Conservation (phyloP, 2,888 invertebrate species). For the Azorinus chamasolen region DNA sequence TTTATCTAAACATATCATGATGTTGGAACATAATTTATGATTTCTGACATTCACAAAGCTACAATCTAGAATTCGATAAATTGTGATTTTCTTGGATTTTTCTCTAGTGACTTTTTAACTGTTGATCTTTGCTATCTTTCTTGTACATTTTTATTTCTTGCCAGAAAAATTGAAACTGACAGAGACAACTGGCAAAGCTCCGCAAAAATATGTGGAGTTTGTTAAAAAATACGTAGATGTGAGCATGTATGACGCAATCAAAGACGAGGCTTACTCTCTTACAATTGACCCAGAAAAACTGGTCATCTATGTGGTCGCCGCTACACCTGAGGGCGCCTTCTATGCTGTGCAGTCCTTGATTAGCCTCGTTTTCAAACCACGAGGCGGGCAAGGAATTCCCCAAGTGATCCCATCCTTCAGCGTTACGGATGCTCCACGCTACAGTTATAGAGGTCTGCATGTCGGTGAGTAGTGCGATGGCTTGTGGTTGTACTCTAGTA, state of each 20-base stretch:
- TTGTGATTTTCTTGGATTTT: too few species aligned
- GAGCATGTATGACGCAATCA: conserved; percentile 1
- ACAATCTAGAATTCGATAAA: too few species aligned
- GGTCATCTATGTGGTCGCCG: conserved; percentile 65
- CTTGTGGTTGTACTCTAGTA: too few species aligned
- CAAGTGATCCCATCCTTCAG: conserved; percentile 45
- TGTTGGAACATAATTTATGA: too few species aligned
- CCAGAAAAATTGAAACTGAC: conserved; percentile 44
- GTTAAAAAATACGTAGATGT: conserved; percentile 4
- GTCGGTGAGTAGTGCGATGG: conserved; percentile 65
- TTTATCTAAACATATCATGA: too few species aligned
- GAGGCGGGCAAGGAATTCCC: conserved; percentile 21
- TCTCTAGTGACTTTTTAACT: too few species aligned
- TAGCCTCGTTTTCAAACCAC: conserved; percentile 50
- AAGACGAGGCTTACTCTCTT: conserved; percentile 73
- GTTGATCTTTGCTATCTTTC: too few species aligned
- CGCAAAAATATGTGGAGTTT: conserved; percentile 28
- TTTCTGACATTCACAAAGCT: too few species aligned
- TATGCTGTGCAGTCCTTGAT: conserved; percentile 77
- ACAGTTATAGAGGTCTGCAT: conserved; percentile 81
- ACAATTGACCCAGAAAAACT: conserved; percentile 56
- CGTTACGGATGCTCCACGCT: conserved; percentile 79
- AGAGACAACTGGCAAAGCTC: conserved; percentile 28
- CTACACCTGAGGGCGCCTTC: conserved; percentile 71
- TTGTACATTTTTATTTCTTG: too few species aligned